Base-by-base conservation (phyloP, 2,113 vertebrate genomes). In the Psammodynastes pulverulentus region DNA sequence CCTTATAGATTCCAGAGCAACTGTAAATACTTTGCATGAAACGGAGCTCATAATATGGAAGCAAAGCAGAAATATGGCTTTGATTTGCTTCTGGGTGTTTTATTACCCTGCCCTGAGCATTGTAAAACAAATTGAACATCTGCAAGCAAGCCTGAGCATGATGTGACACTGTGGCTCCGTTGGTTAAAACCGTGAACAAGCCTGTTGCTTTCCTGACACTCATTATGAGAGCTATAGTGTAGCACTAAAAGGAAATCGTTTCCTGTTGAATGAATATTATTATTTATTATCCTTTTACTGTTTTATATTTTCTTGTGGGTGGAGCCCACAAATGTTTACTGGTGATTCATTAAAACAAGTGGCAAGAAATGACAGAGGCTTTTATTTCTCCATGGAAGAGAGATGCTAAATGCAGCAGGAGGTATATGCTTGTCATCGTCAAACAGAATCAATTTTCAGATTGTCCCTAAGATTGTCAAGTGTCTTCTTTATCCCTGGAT, bases 11-110 rank as follows among this genome's bases (percentile, higher is more conserved):
- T 96, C 91, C 72, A 92, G 89, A 95, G 91, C 87, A 93, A 90
- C 93, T 96, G 95, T 92, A 95, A 95, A 93, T 89, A 93, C 93
- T 93, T 84, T 94, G 94, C 94, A 96, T 93, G 96, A 95, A 96
- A 93, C 89, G 93, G 23, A 94, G 93, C 94, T 85, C 43, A 90
- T 95, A 94, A 95, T 91, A 94, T 91, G 93, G 94, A 96, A 96
- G 0, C 94, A 93, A 87, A 93, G 62, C 58, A 94, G 93, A 95
- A 95, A 94, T 93, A 92, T 0, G 26, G 53, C 88, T 96, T 96
- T 95, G 94, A 95, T 95, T 96, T 94, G 89, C 48, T 93, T 92
- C 94, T 91, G 29, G 93, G 51, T 94, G 87, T 95, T 95, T 97
- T 93, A 94, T 89, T 90, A 92, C 91, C 95, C 52, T 87, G 15